phyloP scores from a whole-genome alignment of 2,888 invertebrate genomes.

The Silvanus unidentatus region DNA sequence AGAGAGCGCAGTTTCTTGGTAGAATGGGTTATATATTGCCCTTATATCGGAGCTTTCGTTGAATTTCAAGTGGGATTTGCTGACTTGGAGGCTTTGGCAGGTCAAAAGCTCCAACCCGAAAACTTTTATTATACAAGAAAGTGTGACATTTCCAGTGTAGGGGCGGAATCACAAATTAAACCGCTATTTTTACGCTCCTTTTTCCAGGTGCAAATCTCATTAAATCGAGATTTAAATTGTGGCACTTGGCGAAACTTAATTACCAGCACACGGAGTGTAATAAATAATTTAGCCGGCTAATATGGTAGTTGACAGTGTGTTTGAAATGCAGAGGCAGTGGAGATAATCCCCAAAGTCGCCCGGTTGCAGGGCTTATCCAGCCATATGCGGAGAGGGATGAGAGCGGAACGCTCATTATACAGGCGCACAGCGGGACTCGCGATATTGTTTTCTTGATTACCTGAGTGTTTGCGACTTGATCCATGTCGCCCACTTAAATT shows the following conservation, averaged over 20 bases:
- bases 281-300: slow-evolving; percentile 35
- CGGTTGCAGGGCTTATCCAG: slow-evolving; percentile 32
- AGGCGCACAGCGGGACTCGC: slow-evolving; percentile 42
- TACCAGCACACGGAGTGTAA: slow-evolving; percentile 31
- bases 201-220: too few species aligned
- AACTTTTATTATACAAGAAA: too few species aligned
- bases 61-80: slow-evolving; percentile 37
- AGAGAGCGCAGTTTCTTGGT: slow-evolving; percentile 12
- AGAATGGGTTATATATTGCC: slow-evolving; percentile 36
- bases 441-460: slow-evolving; percentile 51
- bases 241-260: slow-evolving; percentile 31
- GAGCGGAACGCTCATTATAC: slow-evolving; percentile 46
- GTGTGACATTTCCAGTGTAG: too few species aligned
- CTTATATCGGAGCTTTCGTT: slow-evolving; percentile 33
- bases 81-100: too few species aligned
- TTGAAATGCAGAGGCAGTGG: slow-evolving; percentile 33
- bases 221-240: slow-evolving; percentile 2
- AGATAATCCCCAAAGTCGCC: slow-evolving; percentile 36
- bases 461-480: slow-evolving; percentile 22
- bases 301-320: slow-evolving; percentile 29
- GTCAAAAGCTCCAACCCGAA: too few species aligned
- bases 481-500: background rate
- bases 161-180: too few species aligned
- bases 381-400: too few species aligned
- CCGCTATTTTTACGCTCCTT: too few species aligned